Evolutionary conservation across 30 jellyfish, hydroid and myxozoan genomes (phyloP), one percentile per base, ranked within the genome.

Genomic region (Sanderia malayensis): DNA sequence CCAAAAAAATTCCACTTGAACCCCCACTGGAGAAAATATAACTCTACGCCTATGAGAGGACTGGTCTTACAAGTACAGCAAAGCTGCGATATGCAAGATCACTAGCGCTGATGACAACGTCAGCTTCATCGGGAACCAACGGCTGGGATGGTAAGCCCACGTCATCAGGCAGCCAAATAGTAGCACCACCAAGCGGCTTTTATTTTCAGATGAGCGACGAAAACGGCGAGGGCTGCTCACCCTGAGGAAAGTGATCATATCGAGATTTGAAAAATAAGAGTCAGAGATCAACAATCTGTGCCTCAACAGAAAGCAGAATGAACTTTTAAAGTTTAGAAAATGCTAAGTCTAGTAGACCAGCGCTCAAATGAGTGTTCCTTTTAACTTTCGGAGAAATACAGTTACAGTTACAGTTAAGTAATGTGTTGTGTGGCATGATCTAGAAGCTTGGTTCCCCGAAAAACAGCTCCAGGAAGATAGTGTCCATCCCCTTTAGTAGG

Each of bases 81-180:
- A n/a, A n/a, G n/a, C n/a, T n/a, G n/a, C n/a, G n/a, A n/a, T n/a
- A n/a, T n/a, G n/a, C 55, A 41, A 41, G 11, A 41, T 41, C 55
- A 8, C 15, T 15, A 41, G 55, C 55, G 15, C 55, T 41, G 55
- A 41, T 41, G 55, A 41, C 55, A 41, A 6, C 55, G 55, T 41
- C 55, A 41, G 15, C 55, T 41, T 41, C 8, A 41, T 41, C 15
- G 55, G 15, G 55, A 41, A 41, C 55, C 55, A 41, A 41, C 15
- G 15, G 55, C 11, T 8, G 11, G 15, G 55, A 41, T 41, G 55
- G 15, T 41, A 41, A 8, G 55, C 55, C 55, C 15, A 41, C 55
- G 55, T 41, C 55, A 8, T 41, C 55, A 41, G 55, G 55, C 55
- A 41, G 55, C 55, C 55, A 41, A 41, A 41, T 41, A 6, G 55